Base-by-base conservation (phyloP, 1,140 invertebrate species). In the Vanessa atalanta region DNA sequence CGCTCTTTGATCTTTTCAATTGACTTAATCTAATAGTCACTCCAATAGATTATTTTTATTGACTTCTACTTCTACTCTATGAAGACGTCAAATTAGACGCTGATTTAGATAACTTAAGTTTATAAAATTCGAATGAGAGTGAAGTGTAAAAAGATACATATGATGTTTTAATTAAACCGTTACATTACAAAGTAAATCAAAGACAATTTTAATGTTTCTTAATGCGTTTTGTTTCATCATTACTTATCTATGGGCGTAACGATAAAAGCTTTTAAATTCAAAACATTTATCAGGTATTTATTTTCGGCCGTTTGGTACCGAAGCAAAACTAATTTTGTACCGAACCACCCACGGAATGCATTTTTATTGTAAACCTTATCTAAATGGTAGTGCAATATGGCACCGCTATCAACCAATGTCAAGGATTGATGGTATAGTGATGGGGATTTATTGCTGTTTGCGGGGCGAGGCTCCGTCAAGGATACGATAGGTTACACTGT, bases 371-470 rank as follows among this genome's bases (percentile, higher is more conserved):
- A 75, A 79, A 77, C 47, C 72, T 75, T 85, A 90, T 90, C 88
- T 89, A 84, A 89, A 89, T 85, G 83, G 81, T 75, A 78, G 80
- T 88, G 83, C 88, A 86, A 85, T 88, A 88, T 85, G 79, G 83
- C 76, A 74, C 65, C 79, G 76, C 70, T 89, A 88, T 88, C 88
- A 78, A 81, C 70, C 80, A 80, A 80, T 87, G 87, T 87, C 83
- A 86, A 87, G 84, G 83, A 87, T 88, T 86, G 83, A 90, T 87
- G 83, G 77, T 71, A 65, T 70, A 79, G 80, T 87, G 83, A 88
- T 89, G 88, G 81, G 80, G 84, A 88, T 90, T 90, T 90, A 89
- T 90, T 80, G 86, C 78, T 79, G 74, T 83, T 84, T 78, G 71
- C 64, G 74, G 78, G 82, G 79, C 66, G 76, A 82, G 89, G 88